Evolutionary conservation across 2,797 vertebrate genomes (phyloP).

Genomic region (Propithecus deckenii): DNA sequence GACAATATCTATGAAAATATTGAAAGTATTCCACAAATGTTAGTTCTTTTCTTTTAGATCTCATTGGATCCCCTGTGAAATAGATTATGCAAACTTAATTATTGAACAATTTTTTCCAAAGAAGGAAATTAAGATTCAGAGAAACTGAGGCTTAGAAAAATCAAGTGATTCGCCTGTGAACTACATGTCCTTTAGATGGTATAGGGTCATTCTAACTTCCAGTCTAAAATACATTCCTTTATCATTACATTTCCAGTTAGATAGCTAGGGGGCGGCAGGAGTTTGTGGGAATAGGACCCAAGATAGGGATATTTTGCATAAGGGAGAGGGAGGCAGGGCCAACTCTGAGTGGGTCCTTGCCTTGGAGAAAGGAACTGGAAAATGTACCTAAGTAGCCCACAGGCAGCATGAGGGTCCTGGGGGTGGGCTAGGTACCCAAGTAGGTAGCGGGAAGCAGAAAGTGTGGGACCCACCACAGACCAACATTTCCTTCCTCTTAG

Average conservation of each 20-base stretch:
- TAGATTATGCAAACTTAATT: background rate
- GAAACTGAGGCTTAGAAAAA: slow-evolving; percentile 16
- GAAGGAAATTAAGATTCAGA: background rate
- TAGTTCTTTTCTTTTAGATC: background rate
- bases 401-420: background rate
- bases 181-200: background rate
- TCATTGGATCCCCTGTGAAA: background rate
- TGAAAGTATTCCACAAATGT: background rate
- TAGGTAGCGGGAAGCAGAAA: background rate
- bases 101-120: background rate
- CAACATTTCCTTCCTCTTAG: background rate
- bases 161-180: background rate
- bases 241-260: background rate
- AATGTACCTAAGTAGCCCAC: background rate
- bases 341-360: background rate
- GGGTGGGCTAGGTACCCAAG: background rate
- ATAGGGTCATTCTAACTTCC: slow-evolving; percentile 9
- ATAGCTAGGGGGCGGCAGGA: background rate
- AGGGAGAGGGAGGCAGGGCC: background rate
- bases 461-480: background rate
- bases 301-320: background rate
- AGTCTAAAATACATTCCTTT: background rate
- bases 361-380: background rate
- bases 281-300: background rate
- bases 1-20: background rate